Evolutionary conservation across 2,888 invertebrate genomes (phyloP).

Genomic region (Zygaena filipendulae): DNA sequence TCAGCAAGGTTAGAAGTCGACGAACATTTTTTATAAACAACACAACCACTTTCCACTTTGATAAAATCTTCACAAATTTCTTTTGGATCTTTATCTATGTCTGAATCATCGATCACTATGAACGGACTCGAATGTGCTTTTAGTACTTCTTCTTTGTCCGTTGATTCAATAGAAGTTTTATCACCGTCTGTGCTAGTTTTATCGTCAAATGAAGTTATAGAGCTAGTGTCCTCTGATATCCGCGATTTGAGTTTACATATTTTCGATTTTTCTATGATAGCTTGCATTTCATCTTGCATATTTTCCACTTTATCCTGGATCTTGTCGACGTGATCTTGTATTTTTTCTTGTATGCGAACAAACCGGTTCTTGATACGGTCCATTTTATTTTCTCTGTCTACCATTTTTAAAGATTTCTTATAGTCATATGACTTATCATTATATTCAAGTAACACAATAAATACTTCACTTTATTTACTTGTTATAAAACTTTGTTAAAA

Average conservation of each 20-base stretch:
- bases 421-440: too few species aligned
- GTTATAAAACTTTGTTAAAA: too few species aligned
- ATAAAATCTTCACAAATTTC: slow-evolving; percentile 40
- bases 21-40: slow-evolving; percentile 31
- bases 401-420: slow-evolving; percentile 22
- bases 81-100: slow-evolving; percentile 24
- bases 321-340: slow-evolving; percentile 53
- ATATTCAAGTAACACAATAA: too few species aligned
- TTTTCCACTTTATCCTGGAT: slow-evolving; percentile 53
- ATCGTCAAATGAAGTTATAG: slow-evolving; percentile 23
- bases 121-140: slow-evolving; percentile 32
- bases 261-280: slow-evolving; percentile 38
- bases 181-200: slow-evolving; percentile 18
- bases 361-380: slow-evolving; percentile 40
- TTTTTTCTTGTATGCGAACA: slow-evolving; percentile 44
- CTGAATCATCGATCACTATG: slow-evolving; percentile 39
- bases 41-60: slow-evolving; percentile 36
- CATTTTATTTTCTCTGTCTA: slow-evolving; percentile 45
- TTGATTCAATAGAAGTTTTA: slow-evolving; percentile 26
- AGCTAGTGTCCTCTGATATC: slow-evolving; percentile 43
- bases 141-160: slow-evolving; percentile 16
- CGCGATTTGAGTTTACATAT: slow-evolving; percentile 41
- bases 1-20: slow-evolving; percentile 41
- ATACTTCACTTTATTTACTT: too few species aligned
- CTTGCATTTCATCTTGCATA: slow-evolving; percentile 51